These are phyloP conservation scores for Calliopum simillimum DNA, from an alignment of 2,888 invertebrate genomes.

Conservation along the genomic window DNA sequence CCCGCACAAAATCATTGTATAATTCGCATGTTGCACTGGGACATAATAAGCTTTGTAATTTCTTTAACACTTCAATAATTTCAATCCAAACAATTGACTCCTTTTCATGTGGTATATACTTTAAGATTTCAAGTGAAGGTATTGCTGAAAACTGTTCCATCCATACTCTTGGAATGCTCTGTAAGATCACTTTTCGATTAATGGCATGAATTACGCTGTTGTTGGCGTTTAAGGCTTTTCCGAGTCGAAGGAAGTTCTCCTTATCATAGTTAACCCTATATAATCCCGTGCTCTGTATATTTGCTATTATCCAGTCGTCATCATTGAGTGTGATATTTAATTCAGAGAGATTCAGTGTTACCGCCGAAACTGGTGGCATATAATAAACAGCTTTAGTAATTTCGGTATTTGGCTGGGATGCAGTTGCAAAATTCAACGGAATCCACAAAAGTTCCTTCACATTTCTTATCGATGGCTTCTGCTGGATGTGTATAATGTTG, in stretches of 20 bases:
- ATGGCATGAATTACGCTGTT: constrained; percentile 5
- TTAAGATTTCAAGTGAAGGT: too few relatives aligned
- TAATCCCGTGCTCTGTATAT: constrained; percentile 49
- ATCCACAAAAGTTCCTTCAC: constrained; percentile 42
- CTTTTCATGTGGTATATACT: too few relatives aligned
- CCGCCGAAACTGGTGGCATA: constrained; percentile 38
- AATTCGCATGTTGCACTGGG: too few relatives aligned
- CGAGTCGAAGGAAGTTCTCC: constrained; percentile 73
- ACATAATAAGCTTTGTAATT: too few relatives aligned
- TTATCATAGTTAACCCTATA: constrained; percentile 77
- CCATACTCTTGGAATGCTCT: neutral
- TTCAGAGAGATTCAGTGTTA: constrained; percentile 34
- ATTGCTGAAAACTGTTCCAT: too few relatives aligned
- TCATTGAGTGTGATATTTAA: constrained; percentile 34
- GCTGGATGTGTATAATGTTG: constrained; percentile 68
- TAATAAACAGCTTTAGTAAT: constrained; percentile 41
- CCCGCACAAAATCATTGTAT: too few relatives aligned
- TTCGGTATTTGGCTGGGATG: constrained; percentile 37
- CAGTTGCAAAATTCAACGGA: constrained; percentile 46
- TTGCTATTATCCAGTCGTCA: constrained; percentile 50
- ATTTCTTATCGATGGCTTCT: constrained; percentile 51
- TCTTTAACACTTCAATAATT: too few relatives aligned
- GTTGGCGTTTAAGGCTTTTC: constrained; percentile 69
- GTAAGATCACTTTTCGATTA: neutral
- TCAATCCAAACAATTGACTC: too few relatives aligned